Evolutionary conservation across 2,113 vertebrate genomes (phyloP).

Genomic region (Epinephelus lanceolatus): DNA sequence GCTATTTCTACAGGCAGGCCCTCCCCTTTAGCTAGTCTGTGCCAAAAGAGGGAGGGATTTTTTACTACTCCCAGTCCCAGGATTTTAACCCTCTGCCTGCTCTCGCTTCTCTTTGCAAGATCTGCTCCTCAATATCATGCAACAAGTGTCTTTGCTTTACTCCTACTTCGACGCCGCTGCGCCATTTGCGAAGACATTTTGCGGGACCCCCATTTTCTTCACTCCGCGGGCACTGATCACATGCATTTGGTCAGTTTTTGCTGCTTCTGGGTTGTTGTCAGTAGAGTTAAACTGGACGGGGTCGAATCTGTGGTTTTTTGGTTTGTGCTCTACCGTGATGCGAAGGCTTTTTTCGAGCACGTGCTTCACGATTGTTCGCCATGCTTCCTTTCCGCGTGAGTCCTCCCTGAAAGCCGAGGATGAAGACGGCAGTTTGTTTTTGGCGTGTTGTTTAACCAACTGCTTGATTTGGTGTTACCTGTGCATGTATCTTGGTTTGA

Average conservation of each 20-base stretch:
- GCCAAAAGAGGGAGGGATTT: conserved; percentile 90
- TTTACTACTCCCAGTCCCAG: conserved; percentile 85
- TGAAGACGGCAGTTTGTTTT: conserved; percentile 59
- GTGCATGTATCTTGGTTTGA: conserved; percentile 55
- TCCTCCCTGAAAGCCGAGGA: conserved; percentile 46
- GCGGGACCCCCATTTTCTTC: conserved; percentile 18
- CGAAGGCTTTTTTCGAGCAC: conserved; percentile 43
- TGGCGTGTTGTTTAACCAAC: conserved; percentile 29
- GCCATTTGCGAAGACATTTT: conserved; percentile 58
- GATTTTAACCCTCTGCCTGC: conserved; percentile 87
- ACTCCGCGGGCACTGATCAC: not conserved
- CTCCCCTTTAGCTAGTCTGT: conserved; percentile 89
- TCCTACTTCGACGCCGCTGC: conserved; percentile 44
- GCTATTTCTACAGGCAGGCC: conserved; percentile 91
- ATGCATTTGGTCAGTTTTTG: conserved; percentile 13
- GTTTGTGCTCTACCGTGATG: not conserved
- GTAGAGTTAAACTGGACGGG: conserved; percentile 50
- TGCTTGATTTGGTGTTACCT: conserved; percentile 36
- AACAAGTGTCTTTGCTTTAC: conserved; percentile 79
- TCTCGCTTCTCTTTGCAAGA: conserved; percentile 72
- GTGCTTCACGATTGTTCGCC: conserved; percentile 53
- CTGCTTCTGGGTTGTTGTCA: conserved; percentile 11
- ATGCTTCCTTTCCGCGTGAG: conserved; percentile 44
- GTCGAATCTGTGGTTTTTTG: conserved; percentile 29
- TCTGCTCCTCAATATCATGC: conserved; percentile 72